phyloP scores from a whole-genome alignment of 2,113 vertebrate species.

The Perca flavescens region DNA sequence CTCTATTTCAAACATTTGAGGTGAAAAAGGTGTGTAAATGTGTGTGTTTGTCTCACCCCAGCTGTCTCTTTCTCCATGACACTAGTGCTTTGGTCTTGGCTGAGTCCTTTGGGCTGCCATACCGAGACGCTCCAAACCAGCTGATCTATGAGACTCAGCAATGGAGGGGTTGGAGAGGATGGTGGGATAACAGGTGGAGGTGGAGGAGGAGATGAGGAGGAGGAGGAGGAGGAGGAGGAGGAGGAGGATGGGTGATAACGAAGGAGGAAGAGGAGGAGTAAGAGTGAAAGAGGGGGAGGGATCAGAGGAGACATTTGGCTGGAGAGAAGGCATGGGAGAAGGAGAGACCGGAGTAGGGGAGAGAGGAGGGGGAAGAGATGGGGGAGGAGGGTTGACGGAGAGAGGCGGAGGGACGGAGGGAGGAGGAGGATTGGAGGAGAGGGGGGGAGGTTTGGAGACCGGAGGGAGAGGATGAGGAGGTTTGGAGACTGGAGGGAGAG shows the following conservation, averaged over 20 bases:
- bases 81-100: conserved; percentile 68
- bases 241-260: conserved; percentile 5
- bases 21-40: not conserved
- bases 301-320: conserved; percentile 10
- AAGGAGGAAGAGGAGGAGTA: not conserved
- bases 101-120: conserved; percentile 90
- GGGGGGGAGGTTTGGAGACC: conserved; percentile 17
- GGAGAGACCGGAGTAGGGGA: conserved; percentile 23
- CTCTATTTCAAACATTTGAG: not conserved
- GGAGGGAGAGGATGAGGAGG: conserved; percentile 17
- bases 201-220: not conserved
- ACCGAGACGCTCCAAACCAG: conserved; percentile 89
- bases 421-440: conserved; percentile 37
- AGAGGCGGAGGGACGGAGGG: conserved; percentile 8
- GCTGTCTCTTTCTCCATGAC: conserved; percentile 85
- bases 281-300: not conserved
- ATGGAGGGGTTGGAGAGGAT: conserved; percentile 36
- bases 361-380: conserved; percentile 47
- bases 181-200: not conserved
- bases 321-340: not conserved
- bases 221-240: not conserved
- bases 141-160: conserved; percentile 87
- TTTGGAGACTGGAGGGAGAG: conserved; percentile 41
- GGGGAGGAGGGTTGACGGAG: conserved; percentile 27
- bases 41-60: conserved; percentile 86